These are phyloP conservation scores for Tetragnatha versicolor DNA, from an alignment of 1,140 invertebrate genomes.

Conservation along the genomic window DNA sequence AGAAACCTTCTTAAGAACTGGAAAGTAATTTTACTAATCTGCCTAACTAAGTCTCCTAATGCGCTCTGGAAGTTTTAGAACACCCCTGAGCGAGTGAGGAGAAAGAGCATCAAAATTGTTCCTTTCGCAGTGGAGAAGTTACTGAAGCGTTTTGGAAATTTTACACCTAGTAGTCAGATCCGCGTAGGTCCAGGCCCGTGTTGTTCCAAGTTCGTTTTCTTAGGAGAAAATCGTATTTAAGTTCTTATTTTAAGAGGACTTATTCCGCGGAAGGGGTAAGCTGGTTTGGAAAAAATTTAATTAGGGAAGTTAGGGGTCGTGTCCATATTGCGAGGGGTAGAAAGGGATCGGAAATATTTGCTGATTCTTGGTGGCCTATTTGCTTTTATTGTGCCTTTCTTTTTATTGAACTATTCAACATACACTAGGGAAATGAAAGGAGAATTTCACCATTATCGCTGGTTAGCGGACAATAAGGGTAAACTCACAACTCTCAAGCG, in stretches of 20 bases:
- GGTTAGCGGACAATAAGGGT: too few relatives aligned
- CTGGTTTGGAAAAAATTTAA: conserved; percentile 27
- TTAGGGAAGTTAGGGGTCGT: conserved; percentile 2
- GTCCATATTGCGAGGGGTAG: not conserved
- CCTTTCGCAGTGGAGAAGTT: conserved; percentile 11
- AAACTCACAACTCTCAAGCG: too few relatives aligned
- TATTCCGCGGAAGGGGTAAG: conserved; percentile 24
- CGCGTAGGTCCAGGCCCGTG: not conserved
- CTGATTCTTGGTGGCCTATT: not conserved
- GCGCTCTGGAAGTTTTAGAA: conserved; percentile 9
- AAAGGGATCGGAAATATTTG: too few relatives aligned
- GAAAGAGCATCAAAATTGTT: conserved; percentile 20
- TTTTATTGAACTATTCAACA: too few relatives aligned
- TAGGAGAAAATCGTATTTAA: conserved; percentile 43
- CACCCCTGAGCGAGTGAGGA: conserved; percentile 22
- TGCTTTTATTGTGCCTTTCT: not conserved
- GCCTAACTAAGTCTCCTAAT: conserved; percentile 34
- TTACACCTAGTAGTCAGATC: conserved; percentile 39
- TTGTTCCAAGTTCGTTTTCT: conserved; percentile 46
- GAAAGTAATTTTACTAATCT: conserved; percentile 48
- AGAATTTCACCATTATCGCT: too few relatives aligned
- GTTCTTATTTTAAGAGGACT: conserved; percentile 51
- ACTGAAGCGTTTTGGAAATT: conserved; percentile 39
- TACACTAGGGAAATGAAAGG: too few relatives aligned
- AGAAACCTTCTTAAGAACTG: not conserved